These are phyloP conservation scores for Pilophorus perplexus DNA, from an alignment of 2,888 invertebrate species.

Conservation along the genomic window DNA sequence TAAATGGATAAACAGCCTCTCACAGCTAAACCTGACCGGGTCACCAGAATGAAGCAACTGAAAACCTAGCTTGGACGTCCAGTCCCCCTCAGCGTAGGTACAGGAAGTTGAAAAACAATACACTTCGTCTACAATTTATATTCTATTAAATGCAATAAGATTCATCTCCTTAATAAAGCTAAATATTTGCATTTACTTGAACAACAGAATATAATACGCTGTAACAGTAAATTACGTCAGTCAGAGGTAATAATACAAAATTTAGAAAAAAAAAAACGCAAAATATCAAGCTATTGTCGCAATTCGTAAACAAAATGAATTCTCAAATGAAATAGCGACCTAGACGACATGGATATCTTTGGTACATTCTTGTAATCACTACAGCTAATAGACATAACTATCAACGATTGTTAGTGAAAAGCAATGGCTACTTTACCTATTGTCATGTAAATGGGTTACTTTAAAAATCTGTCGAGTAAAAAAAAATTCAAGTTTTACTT, in stretches of 20 bases:
- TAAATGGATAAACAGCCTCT: no score
- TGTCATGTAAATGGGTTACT: no score
- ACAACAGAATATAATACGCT: slow-evolving; percentile 10
- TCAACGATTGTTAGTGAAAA: neutral
- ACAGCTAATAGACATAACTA: neutral
- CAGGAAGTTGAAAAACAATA: no score
- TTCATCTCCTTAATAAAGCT: slow-evolving; percentile 1
- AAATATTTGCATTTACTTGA: neutral
- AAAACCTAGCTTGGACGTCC: no score
- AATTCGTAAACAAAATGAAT: neutral
- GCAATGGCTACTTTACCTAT: no score
- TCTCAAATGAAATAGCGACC: neutral
- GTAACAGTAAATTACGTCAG: no score
- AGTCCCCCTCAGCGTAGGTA: no score
- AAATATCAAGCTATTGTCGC: neutral
- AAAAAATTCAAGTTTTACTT: no score
- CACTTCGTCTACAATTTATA: no score
- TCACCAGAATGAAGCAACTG: no score
- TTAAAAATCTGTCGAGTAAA: no score
- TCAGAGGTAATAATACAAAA: slow-evolving; percentile 7
- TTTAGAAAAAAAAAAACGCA: neutral
- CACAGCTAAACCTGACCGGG: no score
- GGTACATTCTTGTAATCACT: slow-evolving; percentile 19
- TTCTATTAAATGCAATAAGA: slow-evolving; percentile 14
- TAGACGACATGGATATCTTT: slow-evolving; percentile 22